A percentile compares a stretch with the other conserved stretches of the same genome.
Conservation (phyloP, 2,888 invertebrate genomes). For the Spialia ferax region DNA sequence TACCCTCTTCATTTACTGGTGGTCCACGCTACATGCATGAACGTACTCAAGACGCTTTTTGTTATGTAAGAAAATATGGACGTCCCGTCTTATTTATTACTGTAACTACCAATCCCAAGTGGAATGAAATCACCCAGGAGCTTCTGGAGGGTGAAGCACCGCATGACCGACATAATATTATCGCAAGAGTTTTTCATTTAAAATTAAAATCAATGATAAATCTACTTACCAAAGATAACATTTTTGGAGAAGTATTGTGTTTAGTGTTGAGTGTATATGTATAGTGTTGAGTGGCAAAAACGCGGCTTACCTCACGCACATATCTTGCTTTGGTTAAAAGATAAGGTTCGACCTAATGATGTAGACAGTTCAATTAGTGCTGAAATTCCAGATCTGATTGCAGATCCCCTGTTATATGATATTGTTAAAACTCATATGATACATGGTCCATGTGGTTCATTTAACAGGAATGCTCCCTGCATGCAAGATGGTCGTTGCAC, state of each 20-base stretch:
- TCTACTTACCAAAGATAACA: conserved; percentile 15
- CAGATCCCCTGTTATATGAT: conserved; percentile 30
- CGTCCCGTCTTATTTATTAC: conserved; percentile 40
- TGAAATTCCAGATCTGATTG: conserved; percentile 40
- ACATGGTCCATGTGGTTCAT: conserved; percentile 47
- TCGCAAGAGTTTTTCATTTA: conserved; percentile 48
- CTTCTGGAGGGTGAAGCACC: conserved; percentile 44
- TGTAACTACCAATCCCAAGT: conserved; percentile 34
- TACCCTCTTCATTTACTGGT: conserved; percentile 42
- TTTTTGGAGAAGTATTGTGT: too few relatives aligned
- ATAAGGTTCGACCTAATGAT: conserved; percentile 27
- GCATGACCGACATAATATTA: conserved; percentile 47
- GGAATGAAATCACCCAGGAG: conserved; percentile 47
- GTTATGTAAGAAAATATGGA: conserved; percentile 24
- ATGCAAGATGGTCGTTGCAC: conserved; percentile 43
- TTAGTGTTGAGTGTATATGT: too few relatives aligned
- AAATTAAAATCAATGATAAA: conserved; percentile 48
- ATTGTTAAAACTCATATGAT: conserved; percentile 47
- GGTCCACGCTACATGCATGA: conserved; percentile 42
- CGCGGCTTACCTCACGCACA: background rate
- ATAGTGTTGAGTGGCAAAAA: background rate
- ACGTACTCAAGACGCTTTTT: conserved; percentile 42
- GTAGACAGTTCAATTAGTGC: conserved; percentile 43
- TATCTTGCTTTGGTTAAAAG: conserved; percentile 27
- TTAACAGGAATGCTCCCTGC: conserved; percentile 43